phyloP scores from a whole-genome alignment of 2,797 vertebrate genomes.

The Enteromius unitaeniatus region DNA sequence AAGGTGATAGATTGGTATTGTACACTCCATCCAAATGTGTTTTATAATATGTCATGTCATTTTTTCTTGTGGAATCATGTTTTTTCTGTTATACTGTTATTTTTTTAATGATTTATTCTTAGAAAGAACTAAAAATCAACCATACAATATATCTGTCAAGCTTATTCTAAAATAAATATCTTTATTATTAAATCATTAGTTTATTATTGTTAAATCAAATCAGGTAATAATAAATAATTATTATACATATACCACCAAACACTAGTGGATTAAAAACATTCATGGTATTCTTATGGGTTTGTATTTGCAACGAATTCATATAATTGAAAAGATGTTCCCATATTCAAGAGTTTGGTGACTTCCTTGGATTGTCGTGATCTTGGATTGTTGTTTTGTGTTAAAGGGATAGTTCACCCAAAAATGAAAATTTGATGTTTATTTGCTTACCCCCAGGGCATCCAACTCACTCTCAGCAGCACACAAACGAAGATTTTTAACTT shows the following conservation, averaged over 20 bases:
- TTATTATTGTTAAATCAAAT: conserved; percentile 11
- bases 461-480: too few relatives aligned
- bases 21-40: neutral
- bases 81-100: too few relatives aligned
- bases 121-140: neutral
- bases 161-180: conserved; percentile 52
- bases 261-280: neutral
- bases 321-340: neutral
- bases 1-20: neutral
- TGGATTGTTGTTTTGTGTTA: neutral
- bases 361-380: neutral
- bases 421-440: too few relatives aligned
- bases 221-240: conserved; percentile 36
- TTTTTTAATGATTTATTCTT: too few relatives aligned
- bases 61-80: too few relatives aligned
- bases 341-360: neutral
- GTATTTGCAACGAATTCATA: neutral
- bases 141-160: conserved; percentile 17
- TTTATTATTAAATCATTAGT: conserved; percentile 13
- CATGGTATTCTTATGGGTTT: neutral
- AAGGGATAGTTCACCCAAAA: too few relatives aligned
- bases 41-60: conserved; percentile 17
- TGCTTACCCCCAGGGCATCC: too few relatives aligned
- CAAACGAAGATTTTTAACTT: too few relatives aligned
- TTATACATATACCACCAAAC: neutral